These are phyloP conservation scores for Coregonus sp. DNA, from an alignment of 2,797 vertebrate genomes.

Conservation along the genomic window DNA sequence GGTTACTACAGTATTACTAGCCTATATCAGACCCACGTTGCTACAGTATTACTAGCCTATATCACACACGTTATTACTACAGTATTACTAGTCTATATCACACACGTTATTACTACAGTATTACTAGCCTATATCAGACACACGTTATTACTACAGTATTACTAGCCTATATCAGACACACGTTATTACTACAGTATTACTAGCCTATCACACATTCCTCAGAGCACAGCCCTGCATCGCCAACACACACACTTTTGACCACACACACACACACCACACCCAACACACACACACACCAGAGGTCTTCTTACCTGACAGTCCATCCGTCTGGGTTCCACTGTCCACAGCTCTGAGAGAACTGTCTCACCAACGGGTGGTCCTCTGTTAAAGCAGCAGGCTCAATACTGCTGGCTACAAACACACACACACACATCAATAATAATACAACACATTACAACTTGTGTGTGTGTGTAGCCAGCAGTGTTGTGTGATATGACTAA, in stretches of 20 bases:
- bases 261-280: neutral
- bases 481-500: neutral
- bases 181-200: too few relatives aligned
- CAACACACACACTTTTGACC: neutral
- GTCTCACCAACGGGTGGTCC: conserved; percentile 54
- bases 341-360: conserved; percentile 61
- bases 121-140: too few relatives aligned
- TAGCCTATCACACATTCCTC: neutral
- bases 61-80: too few relatives aligned
- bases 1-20: too few relatives aligned
- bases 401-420: conserved; percentile 52
- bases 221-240: neutral
- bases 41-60: too few relatives aligned
- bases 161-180: too few relatives aligned
- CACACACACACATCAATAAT: neutral
- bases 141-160: too few relatives aligned
- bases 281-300: neutral
- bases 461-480: neutral
- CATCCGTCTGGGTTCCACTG: conserved; percentile 56
- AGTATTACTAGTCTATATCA: too few relatives aligned
- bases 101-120: too few relatives aligned
- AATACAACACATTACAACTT: neutral
- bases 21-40: too few relatives aligned
- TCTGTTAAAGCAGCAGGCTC: conserved; percentile 47
- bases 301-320: conserved; percentile 63